Percentiles rank a stretch among this genome's conserved stretches.
These are phyloP conservation scores for Gonioctena quinquepunctata DNA, from an alignment of 1,140 invertebrate species.

Conservation along the genomic window DNA sequence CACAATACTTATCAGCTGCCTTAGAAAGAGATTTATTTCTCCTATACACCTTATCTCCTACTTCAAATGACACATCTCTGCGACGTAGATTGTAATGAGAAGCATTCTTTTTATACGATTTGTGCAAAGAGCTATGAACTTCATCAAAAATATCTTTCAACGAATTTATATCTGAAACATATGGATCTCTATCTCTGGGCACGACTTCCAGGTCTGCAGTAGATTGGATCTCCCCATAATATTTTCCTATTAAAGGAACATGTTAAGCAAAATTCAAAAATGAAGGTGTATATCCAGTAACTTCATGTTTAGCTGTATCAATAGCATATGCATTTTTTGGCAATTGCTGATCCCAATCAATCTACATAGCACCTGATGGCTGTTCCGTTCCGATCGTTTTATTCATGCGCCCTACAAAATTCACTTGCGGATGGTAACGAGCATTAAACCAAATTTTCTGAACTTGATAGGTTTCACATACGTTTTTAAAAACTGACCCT, in stretches of 20 bases:
- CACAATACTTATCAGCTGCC: slow-evolving; percentile 19
- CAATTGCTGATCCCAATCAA: slow-evolving; percentile 20
- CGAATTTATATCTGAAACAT: slow-evolving; percentile 8
- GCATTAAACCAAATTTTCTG: slow-evolving; percentile 24
- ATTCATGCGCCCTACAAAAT: slow-evolving; percentile 25
- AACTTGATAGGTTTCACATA: slow-evolving; percentile 19
- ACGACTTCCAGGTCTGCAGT: slow-evolving; percentile 1
- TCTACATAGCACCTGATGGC: slow-evolving; percentile 25
- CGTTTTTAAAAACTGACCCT: slow-evolving; percentile 10
- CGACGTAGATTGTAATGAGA: slow-evolving; percentile 25
- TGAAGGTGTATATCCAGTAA: slow-evolving; percentile 8
- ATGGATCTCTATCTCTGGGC: slow-evolving; percentile 11
- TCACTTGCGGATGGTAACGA: slow-evolving; percentile 17
- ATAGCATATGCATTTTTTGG: slow-evolving; percentile 14
- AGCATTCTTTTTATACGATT: slow-evolving; percentile 20
- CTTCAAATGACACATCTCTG: slow-evolving; percentile 16
- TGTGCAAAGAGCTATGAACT: slow-evolving; percentile 10
- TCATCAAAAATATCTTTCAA: slow-evolving; percentile 18
- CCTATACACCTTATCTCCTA: slow-evolving; percentile 28
- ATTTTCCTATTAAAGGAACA: slow-evolving; percentile 19
- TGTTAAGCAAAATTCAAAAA: slow-evolving; percentile 11
- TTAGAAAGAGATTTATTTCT: slow-evolving; percentile 27
- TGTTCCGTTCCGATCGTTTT: slow-evolving; percentile 18
- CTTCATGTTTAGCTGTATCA: slow-evolving; percentile 24
- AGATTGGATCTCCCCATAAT: slow-evolving; percentile 14